Base-by-base conservation (phyloP, 2,797 vertebrate species). In the Cyclopterus lumpus region DNA sequence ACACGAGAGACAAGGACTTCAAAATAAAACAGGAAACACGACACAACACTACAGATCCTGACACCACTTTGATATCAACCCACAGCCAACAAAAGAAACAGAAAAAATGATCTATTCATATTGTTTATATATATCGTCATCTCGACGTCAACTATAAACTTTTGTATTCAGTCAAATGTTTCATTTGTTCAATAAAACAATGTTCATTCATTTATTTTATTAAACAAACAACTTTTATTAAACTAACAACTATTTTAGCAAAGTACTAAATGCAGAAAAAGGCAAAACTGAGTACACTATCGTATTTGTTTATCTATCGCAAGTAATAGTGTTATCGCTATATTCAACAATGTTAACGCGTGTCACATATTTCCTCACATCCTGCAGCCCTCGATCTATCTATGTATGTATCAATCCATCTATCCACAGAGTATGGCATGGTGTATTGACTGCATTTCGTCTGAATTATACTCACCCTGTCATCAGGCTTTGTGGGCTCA, bases 391-490 rank as follows among this genome's bases (percentile, higher is more conserved):
- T 54, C 6, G 12, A 28, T 69, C n/a, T 26, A 8, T 36, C 26
- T 15, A 26, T 49, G 0, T 6, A 8, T 48, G 15, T 20, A 30
- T 65, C 26, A 1, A 15, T 67, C 12, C 28, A 18, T 48, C 4
- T 14, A 22, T 54, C 26, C 40, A 40, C 16, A 32, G 12, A 40
- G 22, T 38, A 36, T 36, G 22, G 18, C 8, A 48, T 2, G 38
- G 10, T 24, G 22, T 16, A 5, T 55, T 73, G 22, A 62, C 28
- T 46, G 30, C 3, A n/a, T 26, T 12, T 18, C 34, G 9, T 22
- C 18, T 69, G 70, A 54, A n/a, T 71, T 65, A 59, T 38, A 36
- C 46, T 42, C 48, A 82, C 54, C 11, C 49, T 60, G 38, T 34
- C 28, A 68, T 59, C 53, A 60, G 61, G 28, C 10, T 49, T 38